These are phyloP conservation scores for Matsumyia berberina DNA, from an alignment of 2,888 invertebrate species.

Conservation along the genomic window DNA sequence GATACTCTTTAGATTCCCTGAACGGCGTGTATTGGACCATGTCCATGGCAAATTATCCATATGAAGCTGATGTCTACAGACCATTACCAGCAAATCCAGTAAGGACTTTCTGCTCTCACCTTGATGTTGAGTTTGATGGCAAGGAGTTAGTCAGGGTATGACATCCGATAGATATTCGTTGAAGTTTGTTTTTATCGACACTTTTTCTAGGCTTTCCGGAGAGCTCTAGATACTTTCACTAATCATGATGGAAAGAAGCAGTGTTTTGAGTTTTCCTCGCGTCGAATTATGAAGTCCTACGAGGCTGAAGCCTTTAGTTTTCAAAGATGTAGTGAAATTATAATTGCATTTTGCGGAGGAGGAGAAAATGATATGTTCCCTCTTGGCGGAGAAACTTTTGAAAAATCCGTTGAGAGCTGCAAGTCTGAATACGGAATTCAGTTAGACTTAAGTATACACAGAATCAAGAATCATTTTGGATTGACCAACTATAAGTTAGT, in stretches of 20 bases:
- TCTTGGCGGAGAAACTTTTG: background rate
- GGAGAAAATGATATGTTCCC: slow-evolving; percentile 42
- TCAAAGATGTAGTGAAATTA: slow-evolving; percentile 38
- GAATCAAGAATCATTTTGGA: slow-evolving; percentile 44
- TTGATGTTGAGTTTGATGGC: slow-evolving; percentile 18
- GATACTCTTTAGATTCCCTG: slow-evolving; percentile 11
- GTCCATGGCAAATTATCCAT: slow-evolving; percentile 99
- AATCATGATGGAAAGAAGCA: background rate
- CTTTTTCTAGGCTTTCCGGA: too few species aligned
- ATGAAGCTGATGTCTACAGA: slow-evolving; percentile 91
- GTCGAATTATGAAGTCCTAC: background rate
- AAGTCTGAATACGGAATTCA: background rate
- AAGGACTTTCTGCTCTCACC: slow-evolving; percentile 85
- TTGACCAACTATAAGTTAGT: slow-evolving; percentile 28
- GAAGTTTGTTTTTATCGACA: too few species aligned
- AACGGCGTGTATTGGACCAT: slow-evolving; percentile 89
- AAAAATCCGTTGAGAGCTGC: background rate
- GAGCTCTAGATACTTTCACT: too few species aligned
- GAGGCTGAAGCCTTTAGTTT: slow-evolving; percentile 16
- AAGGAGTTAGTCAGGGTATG: slow-evolving; percentile 44
- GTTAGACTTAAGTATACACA: slow-evolving; percentile 4
- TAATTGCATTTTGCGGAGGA: slow-evolving; percentile 17
- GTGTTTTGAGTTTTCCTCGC: slow-evolving; percentile 24
- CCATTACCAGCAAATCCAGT: slow-evolving; percentile 95
- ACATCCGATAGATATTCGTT: background rate